Base-by-base conservation (phyloP, 2,888 invertebrate genomes). In the Cephus runcator region DNA sequence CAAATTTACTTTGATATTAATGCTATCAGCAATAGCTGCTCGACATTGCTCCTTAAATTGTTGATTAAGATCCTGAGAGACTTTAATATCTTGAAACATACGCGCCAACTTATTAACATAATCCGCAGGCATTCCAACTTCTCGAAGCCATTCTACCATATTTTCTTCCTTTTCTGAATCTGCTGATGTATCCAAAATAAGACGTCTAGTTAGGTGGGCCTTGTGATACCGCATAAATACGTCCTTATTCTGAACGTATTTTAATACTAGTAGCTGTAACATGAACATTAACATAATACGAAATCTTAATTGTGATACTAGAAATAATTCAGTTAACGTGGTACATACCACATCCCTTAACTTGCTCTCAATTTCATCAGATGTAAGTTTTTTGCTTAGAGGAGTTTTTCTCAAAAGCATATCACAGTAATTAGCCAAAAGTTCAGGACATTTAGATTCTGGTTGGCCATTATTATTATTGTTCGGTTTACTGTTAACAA, bases 171-270 rank as follows among this genome's bases (percentile, higher is more conserved):
- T 99, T 91, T 99, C 99, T 84, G 98, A 98, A 92, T 99, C 99
- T 1, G 99, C 98, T 89, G 98, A 98, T 31, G 98, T 98, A 91
- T 99, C 99, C 84, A 99, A 94, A 90, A 99, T 99, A 83, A 99
- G 94, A 81, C 98, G 94, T 87, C 99, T 93, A 11, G 99, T 99
- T 83, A 99, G 93, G 93, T 99, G 99, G 74, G 98, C 98, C 92
- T 99, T 99, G 92, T 99, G 99, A 92, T 98, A 99, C 85, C 99
- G 94, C 99, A 99, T 99, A 92, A 99, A 99, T 36, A 99, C 99
- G 93, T 99, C 99, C 92, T 99, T 99, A 92, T 99, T 99, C 92
- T 98, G 97, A 84, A 99, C 98, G 92, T 99, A 99, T 92, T 99
- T 99, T 83, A 99, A 93, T 83, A 99, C 98, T 90, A 99, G 93